Percentiles rank a stretch among this genome's conserved stretches.
These are phyloP conservation scores for Pampusana beccarii DNA, from an alignment of 2,113 vertebrate genomes.

Conservation along the genomic window DNA sequence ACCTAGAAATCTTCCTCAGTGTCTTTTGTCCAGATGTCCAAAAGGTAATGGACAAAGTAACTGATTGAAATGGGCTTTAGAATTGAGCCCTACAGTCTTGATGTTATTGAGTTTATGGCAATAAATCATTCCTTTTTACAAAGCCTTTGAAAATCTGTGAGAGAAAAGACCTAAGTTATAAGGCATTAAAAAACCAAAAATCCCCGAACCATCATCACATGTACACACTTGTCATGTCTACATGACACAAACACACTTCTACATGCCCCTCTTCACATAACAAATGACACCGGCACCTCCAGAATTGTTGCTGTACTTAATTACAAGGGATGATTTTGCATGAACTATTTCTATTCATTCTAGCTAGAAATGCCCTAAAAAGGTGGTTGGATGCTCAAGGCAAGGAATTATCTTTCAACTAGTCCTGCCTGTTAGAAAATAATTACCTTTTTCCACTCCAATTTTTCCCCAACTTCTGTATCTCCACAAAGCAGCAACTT, in stretches of 20 bases:
- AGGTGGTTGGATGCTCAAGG: background rate
- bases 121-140: background rate
- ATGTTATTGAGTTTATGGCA: background rate
- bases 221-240: background rate
- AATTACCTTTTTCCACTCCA: background rate
- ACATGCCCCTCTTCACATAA: background rate
- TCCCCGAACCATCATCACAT: background rate
- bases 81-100: background rate
- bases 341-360: background rate
- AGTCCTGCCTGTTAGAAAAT: background rate
- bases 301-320: background rate
- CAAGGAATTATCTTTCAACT: background rate
- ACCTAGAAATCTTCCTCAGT: background rate
- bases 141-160: background rate
- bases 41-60: background rate
- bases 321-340: background rate
- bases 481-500: background rate
- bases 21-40: background rate
- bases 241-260: background rate
- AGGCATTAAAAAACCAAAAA: background rate
- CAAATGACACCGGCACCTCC: background rate
- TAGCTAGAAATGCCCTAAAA: background rate
- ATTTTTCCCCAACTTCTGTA: background rate
- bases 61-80: background rate
- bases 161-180: background rate